Base-by-base conservation (phyloP, 2,113 vertebrate species). In the Thermophis baileyi region DNA sequence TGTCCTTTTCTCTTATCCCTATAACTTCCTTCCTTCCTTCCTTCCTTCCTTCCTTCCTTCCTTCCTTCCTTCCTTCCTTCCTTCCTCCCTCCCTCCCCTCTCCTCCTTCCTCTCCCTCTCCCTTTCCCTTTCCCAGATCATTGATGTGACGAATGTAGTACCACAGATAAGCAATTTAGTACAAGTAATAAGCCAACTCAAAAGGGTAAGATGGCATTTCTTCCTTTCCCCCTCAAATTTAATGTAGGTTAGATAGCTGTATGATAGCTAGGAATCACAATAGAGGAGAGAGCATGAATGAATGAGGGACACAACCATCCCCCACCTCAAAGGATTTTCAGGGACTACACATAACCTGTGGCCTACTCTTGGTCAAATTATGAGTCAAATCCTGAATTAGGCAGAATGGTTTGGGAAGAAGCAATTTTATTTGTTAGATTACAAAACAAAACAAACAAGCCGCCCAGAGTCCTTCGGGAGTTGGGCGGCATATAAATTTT, bases 171-270 rank as follows among this genome's bases (percentile, higher is more conserved):
- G 18, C 22, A 54, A 87, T 35, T n/a, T 92, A 63, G 46, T 74
- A 35, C 57, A 50, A 14, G 50, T 85, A 44, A 93, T 85, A 63
- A 92, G 40, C 50, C 88, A 92, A 51, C 90, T 94, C 11, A 93
- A 47, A 47, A 90, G 25, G 81, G 94, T 94, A 94, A 94, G 92
- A 63, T 46, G 35, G 51, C 9, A 18, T 89, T 35, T 88, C 35
- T 25, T 89, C 24, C 47, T 35, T 53, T 6, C 25, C 16, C 30
- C 51, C 20, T 89, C 18, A 40, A 53, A 55, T 89, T 89, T 55
- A 89, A 89, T 40, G 54, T 88, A 50, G 27, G 11, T 50, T 35
- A 54, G 7, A 10, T 14, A 74, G 63, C n/a, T 74, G 18, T 74
- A 35, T 81, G 35, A 44, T 81, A 81, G 74, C 74, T 81, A 44